phyloP scores from a whole-genome alignment of 2,797 vertebrate genomes.

The Eurystomus glaucurus region DNA sequence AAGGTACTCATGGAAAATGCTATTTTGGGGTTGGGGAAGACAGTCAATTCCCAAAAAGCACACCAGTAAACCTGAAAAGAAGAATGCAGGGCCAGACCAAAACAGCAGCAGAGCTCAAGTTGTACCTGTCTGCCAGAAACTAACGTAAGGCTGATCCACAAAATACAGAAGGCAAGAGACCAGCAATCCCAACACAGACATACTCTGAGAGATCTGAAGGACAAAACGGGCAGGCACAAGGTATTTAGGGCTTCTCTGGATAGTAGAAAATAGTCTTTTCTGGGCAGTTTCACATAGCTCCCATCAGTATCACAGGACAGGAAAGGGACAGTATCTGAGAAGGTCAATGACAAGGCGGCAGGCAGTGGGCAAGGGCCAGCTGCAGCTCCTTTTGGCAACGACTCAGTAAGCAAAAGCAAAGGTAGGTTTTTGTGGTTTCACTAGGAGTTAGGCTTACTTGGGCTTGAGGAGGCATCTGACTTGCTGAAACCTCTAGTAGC shows the following conservation, averaged over 20 bases:
- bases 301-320: background rate
- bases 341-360: background rate
- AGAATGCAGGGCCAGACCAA: background rate
- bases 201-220: background rate
- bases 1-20: background rate
- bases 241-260: background rate
- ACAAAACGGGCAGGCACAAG: background rate
- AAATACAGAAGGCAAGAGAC: background rate
- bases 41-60: background rate
- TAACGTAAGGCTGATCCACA: constrained; percentile 7
- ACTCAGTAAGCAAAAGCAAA: background rate
- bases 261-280: background rate
- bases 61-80: background rate
- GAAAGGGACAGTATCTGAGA: background rate
- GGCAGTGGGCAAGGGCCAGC: background rate
- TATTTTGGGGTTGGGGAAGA: background rate
- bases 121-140: constrained; percentile 6
- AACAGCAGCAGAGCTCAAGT: background rate
- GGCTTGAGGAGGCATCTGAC: background rate
- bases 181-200: background rate
- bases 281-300: background rate
- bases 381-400: background rate
- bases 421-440: background rate
- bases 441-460: background rate
- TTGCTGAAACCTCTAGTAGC: background rate